Evolutionary conservation across 2,888 invertebrate species (phyloP), one percentile per base, ranked within the genome.

Genomic region (Ferdinandea cuprea): DNA sequence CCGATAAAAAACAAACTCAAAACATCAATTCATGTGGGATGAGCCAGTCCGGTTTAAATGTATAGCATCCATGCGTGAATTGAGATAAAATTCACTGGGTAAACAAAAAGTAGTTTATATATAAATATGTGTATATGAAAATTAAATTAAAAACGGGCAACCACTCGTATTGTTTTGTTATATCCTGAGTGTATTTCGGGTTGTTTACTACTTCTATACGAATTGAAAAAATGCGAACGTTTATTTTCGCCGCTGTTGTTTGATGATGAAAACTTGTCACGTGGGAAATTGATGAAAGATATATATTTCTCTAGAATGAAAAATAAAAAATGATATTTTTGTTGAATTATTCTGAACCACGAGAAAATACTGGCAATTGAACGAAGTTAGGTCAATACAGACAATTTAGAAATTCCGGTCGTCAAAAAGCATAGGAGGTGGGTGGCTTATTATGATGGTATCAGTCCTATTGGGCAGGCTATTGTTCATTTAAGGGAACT

Each of bases 1-100:
- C n/a, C n/a, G n/a, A n/a, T n/a, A 35, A 56, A 48, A 21, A 17
- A 46, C 25, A 9, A 37, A 30, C 32, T 42, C 19, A 44, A 42
- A 30, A 37, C 28, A 32, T 63, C 61, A 46, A 46, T 25, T 25
- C 32, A 40, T 50, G 35, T 37, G 40, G 32, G 8, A 37, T 50
- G n/a, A 50, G 28, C 28, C 52, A 42, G 52, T 7, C n/a, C 4
- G 15, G n/a, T 52, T 32, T 17, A 42, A 59, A 46, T 19, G 3
- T 28, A 15, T 37, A 13, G 30, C 37, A 46, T 48, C 13, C 63
- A 73, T 73, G 54, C 63, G 54, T 25, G n/a, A 63, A 54, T 63
- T 72, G 37, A 61, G 61, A 72, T 63, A 63, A 73, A 71, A 35
- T 63, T 52, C n/a, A 15, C 28, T 42, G 13, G 11, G 9, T n/a